phyloP scores from a whole-genome alignment of 2,113 vertebrate species.

The Centrocercus urophasianus region DNA sequence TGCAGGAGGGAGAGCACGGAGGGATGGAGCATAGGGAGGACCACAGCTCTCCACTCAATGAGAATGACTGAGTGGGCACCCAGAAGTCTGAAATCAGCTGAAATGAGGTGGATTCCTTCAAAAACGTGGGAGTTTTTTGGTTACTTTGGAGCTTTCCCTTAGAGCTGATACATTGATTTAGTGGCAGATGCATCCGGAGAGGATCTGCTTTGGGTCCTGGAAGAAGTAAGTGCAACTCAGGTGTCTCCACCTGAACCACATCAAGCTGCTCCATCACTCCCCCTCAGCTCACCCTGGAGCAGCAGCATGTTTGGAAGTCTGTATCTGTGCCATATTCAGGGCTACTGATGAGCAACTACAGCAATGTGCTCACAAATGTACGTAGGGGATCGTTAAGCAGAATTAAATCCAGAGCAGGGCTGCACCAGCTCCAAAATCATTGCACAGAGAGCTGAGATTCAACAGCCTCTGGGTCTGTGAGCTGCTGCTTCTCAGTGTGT shows the following conservation, averaged over 20 bases:
- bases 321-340: rapidly evolving
- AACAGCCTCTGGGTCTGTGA: rapidly evolving
- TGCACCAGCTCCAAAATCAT: neutral
- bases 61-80: neutral
- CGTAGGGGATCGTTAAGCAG: neutral
- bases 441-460: neutral
- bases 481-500: neutral
- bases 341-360: neutral
- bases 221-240: neutral
- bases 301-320: neutral
- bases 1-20: neutral
- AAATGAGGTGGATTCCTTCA: neutral
- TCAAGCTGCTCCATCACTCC: neutral
- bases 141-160: neutral
- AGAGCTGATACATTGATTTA: neutral
- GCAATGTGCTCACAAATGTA: rapidly evolving
- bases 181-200: neutral
- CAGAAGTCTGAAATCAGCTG: neutral
- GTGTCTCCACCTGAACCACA: neutral
- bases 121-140: neutral
- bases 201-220: neutral
- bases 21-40: neutral
- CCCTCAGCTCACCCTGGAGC: neutral
- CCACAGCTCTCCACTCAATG: neutral
- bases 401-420: neutral